phyloP scores from a whole-genome alignment of 2,888 invertebrate genomes.

The Asteroscopus sphinx region DNA sequence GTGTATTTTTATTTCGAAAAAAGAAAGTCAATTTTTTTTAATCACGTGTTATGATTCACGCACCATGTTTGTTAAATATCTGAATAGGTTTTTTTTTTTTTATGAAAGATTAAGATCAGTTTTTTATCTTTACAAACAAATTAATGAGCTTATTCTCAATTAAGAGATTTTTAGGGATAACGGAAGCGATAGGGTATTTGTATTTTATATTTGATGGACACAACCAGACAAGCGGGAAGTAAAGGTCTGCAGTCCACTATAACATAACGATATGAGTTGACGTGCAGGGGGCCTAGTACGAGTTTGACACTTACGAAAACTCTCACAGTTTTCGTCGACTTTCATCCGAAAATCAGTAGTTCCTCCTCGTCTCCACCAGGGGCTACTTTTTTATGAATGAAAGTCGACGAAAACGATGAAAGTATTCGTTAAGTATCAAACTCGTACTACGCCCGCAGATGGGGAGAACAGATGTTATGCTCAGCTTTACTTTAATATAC shows the following conservation, averaged over 20 bases:
- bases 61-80: slow-evolving; percentile 34
- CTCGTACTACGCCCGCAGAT: too few species aligned
- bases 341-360: too few species aligned
- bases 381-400: too few species aligned
- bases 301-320: too few species aligned
- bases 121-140: slow-evolving; percentile 38
- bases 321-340: too few species aligned
- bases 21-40: slow-evolving; percentile 35
- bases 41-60: slow-evolving; percentile 38
- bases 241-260: background rate
- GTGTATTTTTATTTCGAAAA: slow-evolving; percentile 28
- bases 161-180: slow-evolving; percentile 33
- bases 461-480: slow-evolving; percentile 6
- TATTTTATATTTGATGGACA: slow-evolving; percentile 8
- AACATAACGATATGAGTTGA: background rate
- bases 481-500: slow-evolving; percentile 25
- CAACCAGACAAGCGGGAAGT: background rate
- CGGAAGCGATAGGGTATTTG: slow-evolving; percentile 17
- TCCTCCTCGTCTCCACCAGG: too few species aligned
- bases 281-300: too few species aligned
- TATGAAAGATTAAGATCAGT: slow-evolving; percentile 19
- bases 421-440: too few species aligned
- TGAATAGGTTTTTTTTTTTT: slow-evolving; percentile 13
- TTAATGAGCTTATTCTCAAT: slow-evolving; percentile 65
- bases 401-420: too few species aligned